These are phyloP conservation scores for Montipora sp. DNA, from an alignment of 64 coral and sea anemone species.

Conservation along the genomic window DNA sequence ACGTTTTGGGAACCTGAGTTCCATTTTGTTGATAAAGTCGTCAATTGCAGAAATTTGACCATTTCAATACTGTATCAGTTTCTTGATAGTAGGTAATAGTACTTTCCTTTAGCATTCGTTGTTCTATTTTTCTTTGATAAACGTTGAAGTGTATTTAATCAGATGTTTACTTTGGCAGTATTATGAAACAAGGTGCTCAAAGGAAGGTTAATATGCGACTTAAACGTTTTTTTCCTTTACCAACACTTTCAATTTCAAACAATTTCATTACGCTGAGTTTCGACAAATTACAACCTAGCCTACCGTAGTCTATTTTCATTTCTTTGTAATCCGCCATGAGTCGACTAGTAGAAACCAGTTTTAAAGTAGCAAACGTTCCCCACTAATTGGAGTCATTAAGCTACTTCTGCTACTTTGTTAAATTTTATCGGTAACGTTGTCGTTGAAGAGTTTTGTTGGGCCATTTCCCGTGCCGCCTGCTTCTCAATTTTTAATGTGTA, in stretches of 20 bases:
- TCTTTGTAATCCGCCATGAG: not conserved
- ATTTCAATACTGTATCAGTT: not conserved
- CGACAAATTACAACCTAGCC: not conserved
- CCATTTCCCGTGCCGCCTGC: not conserved
- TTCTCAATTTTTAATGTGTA: not conserved
- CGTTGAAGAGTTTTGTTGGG: not conserved
- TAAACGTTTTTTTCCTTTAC: not conserved
- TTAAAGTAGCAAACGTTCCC: not conserved
- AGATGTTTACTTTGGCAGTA: not conserved
- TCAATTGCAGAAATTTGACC: not conserved
- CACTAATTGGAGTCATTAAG: not conserved
- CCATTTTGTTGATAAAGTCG: not conserved
- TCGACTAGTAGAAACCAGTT: not conserved
- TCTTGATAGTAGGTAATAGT: not conserved
- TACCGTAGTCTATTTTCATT: not conserved
- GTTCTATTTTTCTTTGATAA: not conserved
- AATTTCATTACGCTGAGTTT: not conserved
- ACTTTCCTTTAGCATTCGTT: not conserved
- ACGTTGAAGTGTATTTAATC: not conserved
- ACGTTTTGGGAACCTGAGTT: not conserved
- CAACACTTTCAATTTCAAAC: not conserved
- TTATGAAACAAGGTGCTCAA: not conserved
- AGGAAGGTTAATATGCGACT: not conserved
- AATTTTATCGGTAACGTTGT: not conserved
- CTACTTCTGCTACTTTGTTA: not conserved